These are phyloP conservation scores for Nannobrachium achirus DNA, from an alignment of 2,113 vertebrate species.

Conservation along the genomic window DNA sequence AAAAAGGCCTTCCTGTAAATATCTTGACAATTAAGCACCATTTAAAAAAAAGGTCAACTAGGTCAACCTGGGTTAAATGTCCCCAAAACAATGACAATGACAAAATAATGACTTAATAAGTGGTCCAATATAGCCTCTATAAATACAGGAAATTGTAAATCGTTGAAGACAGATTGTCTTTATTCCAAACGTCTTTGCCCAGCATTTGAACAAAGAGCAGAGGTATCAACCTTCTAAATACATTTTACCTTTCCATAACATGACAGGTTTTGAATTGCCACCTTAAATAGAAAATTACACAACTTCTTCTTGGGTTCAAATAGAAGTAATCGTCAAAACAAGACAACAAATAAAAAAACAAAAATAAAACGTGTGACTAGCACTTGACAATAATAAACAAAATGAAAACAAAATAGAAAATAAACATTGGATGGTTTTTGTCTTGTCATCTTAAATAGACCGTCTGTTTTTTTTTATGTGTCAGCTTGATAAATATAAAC, in stretches of 20 bases:
- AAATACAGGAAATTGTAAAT: conserved; percentile 68
- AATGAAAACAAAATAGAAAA: conserved; percentile 76
- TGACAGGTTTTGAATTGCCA: conserved; percentile 87
- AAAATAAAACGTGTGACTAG: conserved; percentile 83
- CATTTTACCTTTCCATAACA: conserved; percentile 87
- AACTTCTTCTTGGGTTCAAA: conserved; percentile 88
- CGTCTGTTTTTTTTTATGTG: conserved; percentile 69
- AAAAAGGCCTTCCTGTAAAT: background rate
- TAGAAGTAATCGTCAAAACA: conserved; percentile 88
- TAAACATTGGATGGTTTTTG: conserved; percentile 57
- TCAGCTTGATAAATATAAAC: conserved; percentile 73
- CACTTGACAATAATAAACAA: conserved; percentile 87
- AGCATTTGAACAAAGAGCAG: conserved; percentile 91
- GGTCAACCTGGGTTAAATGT: background rate
- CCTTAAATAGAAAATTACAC: conserved; percentile 84
- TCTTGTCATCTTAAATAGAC: conserved; percentile 71
- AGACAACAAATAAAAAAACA: no score
- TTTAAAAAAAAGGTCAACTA: background rate
- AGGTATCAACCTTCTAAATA: conserved; percentile 92
- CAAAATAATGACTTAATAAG: background rate
- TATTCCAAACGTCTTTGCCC: conserved; percentile 97
- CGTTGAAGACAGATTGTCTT: conserved; percentile 97
- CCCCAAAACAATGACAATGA: background rate
- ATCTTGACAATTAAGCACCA: background rate
- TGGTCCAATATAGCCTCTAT: conserved; percentile 53